Base-by-base conservation (phyloP, 2,113 vertebrate species). In the Bolborhynchus lineola region DNA sequence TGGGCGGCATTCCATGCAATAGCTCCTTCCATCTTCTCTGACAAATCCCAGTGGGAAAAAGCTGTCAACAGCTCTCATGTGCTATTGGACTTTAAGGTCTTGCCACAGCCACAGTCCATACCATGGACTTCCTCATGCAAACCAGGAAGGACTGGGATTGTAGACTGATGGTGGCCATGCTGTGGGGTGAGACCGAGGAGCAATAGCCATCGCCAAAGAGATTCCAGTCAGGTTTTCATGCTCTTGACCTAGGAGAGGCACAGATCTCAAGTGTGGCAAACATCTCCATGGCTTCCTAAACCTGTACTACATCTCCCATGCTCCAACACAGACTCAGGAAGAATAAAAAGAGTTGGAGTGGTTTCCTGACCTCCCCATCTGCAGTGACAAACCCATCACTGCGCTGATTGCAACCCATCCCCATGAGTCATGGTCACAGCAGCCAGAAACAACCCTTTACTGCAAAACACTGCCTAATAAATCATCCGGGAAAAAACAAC, bases 91-190 rank as follows among this genome's bases (percentile, higher is more conserved):
- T 67, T 39, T 31, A 25, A 44, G 14, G 7, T 52, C 44, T 52
- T 28, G 13, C 26, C 28, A 68, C 10, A 60, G 62, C 7, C 25
- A 18, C 13, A 33, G 9, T 25, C 4, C 70, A 46, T 13, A 28
- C n/a, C 4, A 4, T 2, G 29, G 35, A 39, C 21, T 52, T 88
- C 33, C 39, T 86, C 49, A 2, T 29, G 33, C 35, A 50, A 12
- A 11, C 29, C 71, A 69, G 16, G 46, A 81, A 47, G 0, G 1
- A 42, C 0, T 29, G 4, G 23, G 13, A 5, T 47, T 93, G 57
- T 25, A 82, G 41, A 41, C 10, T 63, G 28, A 19, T 9, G 47
- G 24, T 28, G 31, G 31, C 26, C 24, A 13, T 53, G 57, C 18
- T 86, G 63, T 31, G 68, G 33, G 46, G 15, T 2, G 8, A 83